Base-by-base conservation (phyloP, 2,113 vertebrate species). In the Aegotheles bennettii region DNA sequence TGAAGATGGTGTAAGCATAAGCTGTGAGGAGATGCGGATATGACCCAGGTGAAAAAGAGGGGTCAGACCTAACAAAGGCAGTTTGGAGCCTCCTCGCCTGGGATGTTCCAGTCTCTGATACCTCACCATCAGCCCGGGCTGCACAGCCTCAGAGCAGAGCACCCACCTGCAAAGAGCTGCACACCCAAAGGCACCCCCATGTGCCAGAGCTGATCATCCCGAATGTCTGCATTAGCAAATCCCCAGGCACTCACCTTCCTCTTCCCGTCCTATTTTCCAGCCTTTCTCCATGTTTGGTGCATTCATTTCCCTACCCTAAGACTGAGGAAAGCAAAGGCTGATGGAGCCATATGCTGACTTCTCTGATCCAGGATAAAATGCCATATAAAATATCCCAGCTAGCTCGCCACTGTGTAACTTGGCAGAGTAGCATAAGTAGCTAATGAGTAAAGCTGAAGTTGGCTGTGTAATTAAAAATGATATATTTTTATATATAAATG, bases 401-500 rank as follows among this genome's bases (percentile, higher is more conserved):
- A 84, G 79, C 77, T 93, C 19, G 1, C 85, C 88, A 68, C 94
- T 96, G 90, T 94, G 86, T 93, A 90, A 93, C 95, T 96, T 97
- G 96, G 96, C 95, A 96, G 63, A 51, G 64, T 1, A 68, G 38
- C 0, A 0, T n/a, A 70, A 85, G 89, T 50, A 95, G 91, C 90
- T 95, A 96, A 97, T 89, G 96, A 95, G 82, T 87, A 96, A 94
- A 96, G 92, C 95, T 94, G 92, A 87, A 92, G 79, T 78, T 95
- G 94, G 88, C 88, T 78, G 36, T 31, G 38, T 91, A 96, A 97
- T 96, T 97, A 96, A 87, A 96, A 93, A 92, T 71, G 83, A 97
- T 96, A 92, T 94, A 94, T 96, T 97, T 96, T 96, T 93, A 78
- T 84, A 94, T 45, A 83, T 51, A 95, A 90, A 96, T 96, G 92